phyloP scores from a whole-genome alignment of 2,113 vertebrate species.

The Bos indicus region DNA sequence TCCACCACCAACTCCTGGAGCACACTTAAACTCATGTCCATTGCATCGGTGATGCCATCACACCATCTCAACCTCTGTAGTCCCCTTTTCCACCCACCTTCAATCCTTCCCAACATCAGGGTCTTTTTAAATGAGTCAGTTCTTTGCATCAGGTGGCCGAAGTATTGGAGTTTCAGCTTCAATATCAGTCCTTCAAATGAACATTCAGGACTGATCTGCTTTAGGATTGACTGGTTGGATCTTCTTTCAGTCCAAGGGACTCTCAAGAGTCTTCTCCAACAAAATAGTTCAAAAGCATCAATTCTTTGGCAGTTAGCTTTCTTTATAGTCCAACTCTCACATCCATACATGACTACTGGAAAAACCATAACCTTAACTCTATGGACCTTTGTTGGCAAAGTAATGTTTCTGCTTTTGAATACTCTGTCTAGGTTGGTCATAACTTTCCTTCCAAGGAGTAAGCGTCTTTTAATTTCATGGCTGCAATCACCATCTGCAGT shows the following conservation, averaged over 20 bases:
- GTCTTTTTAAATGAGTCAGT: background rate
- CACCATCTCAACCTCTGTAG: background rate
- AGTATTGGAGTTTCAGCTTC: background rate
- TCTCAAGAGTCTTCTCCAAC: background rate
- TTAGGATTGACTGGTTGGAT: background rate
- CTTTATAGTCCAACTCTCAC: background rate
- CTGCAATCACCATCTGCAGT: background rate
- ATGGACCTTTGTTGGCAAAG: background rate
- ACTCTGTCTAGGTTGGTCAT: background rate
- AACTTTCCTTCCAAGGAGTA: background rate
- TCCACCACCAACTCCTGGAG: background rate
- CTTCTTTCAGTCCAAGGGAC: background rate
- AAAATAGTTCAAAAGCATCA: background rate
- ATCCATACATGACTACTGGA: background rate
- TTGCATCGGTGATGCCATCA: background rate
- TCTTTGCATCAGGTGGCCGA: background rate
- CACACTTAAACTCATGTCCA: background rate
- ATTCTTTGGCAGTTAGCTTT: fast-evolving
- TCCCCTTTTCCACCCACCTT: background rate
- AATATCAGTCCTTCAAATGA: background rate
- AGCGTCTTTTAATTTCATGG: background rate
- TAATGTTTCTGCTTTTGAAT: background rate
- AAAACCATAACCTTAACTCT: background rate
- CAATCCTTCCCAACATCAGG: background rate
- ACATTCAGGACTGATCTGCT: background rate